A percentile compares a stretch with the other conserved stretches of the same genome.
phyloP scores from a whole-genome alignment of 2,113 vertebrate genomes.

The Aepyceros melampus region DNA sequence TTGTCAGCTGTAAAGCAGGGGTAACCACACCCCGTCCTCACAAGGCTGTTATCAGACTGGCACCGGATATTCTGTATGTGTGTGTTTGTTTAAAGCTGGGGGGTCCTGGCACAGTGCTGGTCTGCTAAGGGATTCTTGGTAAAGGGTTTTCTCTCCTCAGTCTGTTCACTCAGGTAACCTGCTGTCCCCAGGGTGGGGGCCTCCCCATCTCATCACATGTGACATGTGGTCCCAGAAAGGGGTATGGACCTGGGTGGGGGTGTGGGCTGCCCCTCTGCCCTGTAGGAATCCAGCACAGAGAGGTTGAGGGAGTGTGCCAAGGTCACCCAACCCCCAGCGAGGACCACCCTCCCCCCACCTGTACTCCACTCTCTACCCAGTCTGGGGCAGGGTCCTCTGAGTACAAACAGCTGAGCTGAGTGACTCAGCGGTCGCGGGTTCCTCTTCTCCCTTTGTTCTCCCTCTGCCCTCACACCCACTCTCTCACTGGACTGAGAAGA shows the following conservation, averaged over 20 bases:
- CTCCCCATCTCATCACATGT: not conserved
- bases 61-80: accelerated
- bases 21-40: not conserved
- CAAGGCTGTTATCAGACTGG: not conserved
- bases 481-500: not conserved
- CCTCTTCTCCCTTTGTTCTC: not conserved
- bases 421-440: not conserved
- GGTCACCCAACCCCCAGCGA: accelerated
- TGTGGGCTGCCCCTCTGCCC: not conserved
- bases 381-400: not conserved
- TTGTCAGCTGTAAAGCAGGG: not conserved
- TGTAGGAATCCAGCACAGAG: not conserved
- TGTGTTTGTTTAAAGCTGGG: not conserved
- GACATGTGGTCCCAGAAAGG: not conserved
- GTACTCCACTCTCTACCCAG: not conserved
- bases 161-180: not conserved
- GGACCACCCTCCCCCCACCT: accelerated
- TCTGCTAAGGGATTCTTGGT: not conserved
- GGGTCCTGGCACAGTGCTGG: not conserved
- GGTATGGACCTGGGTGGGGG: not conserved
- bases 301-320: not conserved
- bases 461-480: not conserved
- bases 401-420: not conserved
- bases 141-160: not conserved
- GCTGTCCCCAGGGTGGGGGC: too few species aligned